Base-by-base conservation (phyloP, 2,888 invertebrate genomes). In the Syritta pipiens region DNA sequence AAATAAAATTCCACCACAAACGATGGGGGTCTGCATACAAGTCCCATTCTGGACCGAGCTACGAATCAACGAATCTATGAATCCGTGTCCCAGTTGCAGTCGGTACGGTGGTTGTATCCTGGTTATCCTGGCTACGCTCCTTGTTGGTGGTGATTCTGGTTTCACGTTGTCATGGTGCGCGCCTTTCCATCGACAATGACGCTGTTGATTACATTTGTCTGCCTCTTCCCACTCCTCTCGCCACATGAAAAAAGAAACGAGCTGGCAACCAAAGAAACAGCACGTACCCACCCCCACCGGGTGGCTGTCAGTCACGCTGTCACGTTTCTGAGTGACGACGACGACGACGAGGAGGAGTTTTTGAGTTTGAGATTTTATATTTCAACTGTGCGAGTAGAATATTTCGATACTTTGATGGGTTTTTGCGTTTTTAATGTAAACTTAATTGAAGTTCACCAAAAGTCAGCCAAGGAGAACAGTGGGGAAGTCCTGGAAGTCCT, bases 341-440 rank as follows among this genome's bases (percentile, higher is more conserved):
- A n/a, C n/a, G n/a, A n/a, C n/a, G n/a, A n/a, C n/a, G 17, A 17
- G 20, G 48, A 12, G 35, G 17, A 32, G 40, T 10, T 3, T 9
- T 7, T 55, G 10, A 49, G 48, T 62, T 55, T 22, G 24, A 49
- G 60, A 74, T 79, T 79, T 67, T n/a, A n/a, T 74, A 74, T 74
- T 62, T 67, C 67, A 51, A 57, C 62, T 68, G 44, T 22, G 7
- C 40, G 48, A 37, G 17, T 6, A 35, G 24, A 48, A 62, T 57
- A 57, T 74, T 68, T 62, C 79, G 79, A 79, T 79, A 79, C 79
- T 79, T 74, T 79, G 79, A 79, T 79, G 67, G 74, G 74, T 79
- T 74, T 79, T 74, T 68, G 74, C 74, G 48, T 79, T 79, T n/a
- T 68, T 74, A 74, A 67, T 79, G 74, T 74, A 74, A 79, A 79